These are phyloP conservation scores for Lichenostomus cassidix DNA, from an alignment of 2,113 vertebrate genomes.

Conservation along the genomic window DNA sequence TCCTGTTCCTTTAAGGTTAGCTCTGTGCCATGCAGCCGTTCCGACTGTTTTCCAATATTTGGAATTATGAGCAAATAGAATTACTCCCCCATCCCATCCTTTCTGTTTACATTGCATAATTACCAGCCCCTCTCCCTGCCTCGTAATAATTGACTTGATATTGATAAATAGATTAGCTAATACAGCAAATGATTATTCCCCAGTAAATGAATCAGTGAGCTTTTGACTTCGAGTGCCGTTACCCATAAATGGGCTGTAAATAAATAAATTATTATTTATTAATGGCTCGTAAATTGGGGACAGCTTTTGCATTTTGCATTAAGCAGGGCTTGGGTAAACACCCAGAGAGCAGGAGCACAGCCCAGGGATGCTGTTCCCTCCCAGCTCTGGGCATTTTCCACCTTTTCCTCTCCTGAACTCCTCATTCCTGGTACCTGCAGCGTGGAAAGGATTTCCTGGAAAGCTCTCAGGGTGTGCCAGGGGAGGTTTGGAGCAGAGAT, in stretches of 20 bases:
- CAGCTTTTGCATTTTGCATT: conserved; percentile 37
- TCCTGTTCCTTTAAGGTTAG: background rate
- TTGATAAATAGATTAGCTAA: conserved; percentile 60
- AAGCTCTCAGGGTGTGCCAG: background rate
- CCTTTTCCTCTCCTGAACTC: background rate
- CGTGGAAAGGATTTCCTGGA: background rate
- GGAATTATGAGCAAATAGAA: background rate
- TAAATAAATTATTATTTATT: too few species aligned
- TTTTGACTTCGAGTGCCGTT: conserved; percentile 62
- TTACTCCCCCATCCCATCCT: conserved; percentile 46
- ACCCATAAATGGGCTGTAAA: background rate
- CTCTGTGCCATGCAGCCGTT: background rate
- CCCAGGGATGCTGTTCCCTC: background rate
- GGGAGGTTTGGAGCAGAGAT: background rate
- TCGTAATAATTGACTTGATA: conserved; percentile 62
- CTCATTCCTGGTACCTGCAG: background rate
- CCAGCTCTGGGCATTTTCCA: rapidly evolving
- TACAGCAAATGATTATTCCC: conserved; percentile 38
- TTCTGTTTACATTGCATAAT: conserved; percentile 50
- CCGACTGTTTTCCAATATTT: background rate
- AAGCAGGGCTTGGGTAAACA: conserved; percentile 1
- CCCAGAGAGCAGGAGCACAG: background rate
- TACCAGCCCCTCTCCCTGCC: conserved; percentile 31
- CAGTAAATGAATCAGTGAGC: conserved; percentile 41
- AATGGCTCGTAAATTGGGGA: background rate